These are phyloP conservation scores for Rhegmatorhina hoffmannsi DNA, from an alignment of 2,113 vertebrate genomes.

Conservation along the genomic window DNA sequence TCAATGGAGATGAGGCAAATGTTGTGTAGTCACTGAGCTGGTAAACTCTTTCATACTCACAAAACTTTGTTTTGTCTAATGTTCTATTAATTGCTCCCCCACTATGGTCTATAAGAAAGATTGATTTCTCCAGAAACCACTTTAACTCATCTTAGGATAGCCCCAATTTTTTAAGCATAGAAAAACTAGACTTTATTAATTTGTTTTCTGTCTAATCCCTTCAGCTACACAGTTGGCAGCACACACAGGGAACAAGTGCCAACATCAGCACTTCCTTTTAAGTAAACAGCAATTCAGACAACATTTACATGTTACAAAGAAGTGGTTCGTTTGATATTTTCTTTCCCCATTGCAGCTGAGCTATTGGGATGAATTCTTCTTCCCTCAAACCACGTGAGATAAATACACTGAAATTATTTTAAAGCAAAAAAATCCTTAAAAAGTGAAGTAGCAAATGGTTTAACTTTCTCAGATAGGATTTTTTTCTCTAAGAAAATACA, in stretches of 20 bases:
- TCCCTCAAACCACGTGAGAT: not conserved
- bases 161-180: not conserved
- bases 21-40: not conserved
- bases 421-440: not conserved
- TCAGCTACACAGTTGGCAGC: slow-evolving; percentile 5
- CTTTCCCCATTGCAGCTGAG: not conserved
- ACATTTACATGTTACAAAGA: slow-evolving; percentile 9
- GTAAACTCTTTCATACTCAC: not conserved
- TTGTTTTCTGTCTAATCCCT: slow-evolving; percentile 27
- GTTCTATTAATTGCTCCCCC: not conserved
- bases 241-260: not conserved
- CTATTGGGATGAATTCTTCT: not conserved
- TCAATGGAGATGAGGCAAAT: not conserved
- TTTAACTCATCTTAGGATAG: not conserved
- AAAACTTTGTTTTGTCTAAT: not conserved
- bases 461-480: not conserved
- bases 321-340: slow-evolving; percentile 4
- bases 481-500: not conserved
- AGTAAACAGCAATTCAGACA: slow-evolving; percentile 46
- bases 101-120: not conserved
- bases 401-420: not conserved
- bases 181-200: slow-evolving; percentile 38
- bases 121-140: not conserved
- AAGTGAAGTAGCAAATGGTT: not conserved
- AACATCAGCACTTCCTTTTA: slow-evolving; percentile 37